Conservation (phyloP, 2,797 vertebrate genomes). For the Stomatorhinus walkeri region DNA sequence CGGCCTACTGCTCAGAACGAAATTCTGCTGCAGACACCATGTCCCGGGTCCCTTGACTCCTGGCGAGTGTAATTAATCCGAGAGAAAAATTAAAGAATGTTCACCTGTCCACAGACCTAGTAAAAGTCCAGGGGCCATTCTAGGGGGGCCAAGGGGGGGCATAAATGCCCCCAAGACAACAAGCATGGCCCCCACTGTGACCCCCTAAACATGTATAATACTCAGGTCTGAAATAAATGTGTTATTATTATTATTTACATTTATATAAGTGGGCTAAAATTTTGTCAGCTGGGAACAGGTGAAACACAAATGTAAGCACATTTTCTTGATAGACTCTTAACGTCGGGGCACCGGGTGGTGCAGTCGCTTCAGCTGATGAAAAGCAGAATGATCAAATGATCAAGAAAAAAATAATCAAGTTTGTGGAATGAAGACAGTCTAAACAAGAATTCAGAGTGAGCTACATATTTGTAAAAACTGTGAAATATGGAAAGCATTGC, state of each 20-base stretch:
- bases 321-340: background rate
- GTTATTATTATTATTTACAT: no score
- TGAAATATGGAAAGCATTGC: background rate
- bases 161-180: no score
- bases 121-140: background rate
- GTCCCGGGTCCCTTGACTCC: background rate
- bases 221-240: no score
- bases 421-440: background rate
- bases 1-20: background rate
- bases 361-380: background rate
- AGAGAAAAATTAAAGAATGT: background rate
- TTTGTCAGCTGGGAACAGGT: no score
- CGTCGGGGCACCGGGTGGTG: fast-evolving
- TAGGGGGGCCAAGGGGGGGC: no score
- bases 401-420: background rate
- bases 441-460: background rate
- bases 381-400: background rate
- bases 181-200: no score
- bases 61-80: background rate
- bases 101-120: background rate
- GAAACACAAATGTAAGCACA: background rate
- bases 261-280: no score
- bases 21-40: background rate
- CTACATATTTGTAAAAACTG: background rate
- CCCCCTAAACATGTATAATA: no score